Base-by-base conservation (phyloP, 2,888 invertebrate genomes). In the Tigriopus californicus region DNA sequence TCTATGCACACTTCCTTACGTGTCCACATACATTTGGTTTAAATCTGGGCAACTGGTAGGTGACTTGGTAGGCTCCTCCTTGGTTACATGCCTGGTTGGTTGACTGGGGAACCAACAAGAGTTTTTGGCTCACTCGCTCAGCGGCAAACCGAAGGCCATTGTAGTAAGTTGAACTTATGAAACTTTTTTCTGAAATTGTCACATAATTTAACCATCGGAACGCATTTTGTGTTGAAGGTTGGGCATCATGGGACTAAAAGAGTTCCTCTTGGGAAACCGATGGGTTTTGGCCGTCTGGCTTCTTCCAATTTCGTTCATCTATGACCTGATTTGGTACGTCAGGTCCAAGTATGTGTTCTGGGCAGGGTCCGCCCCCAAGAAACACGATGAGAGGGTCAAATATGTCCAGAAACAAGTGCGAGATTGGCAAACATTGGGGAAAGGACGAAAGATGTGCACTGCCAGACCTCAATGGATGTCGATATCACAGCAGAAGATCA, bases 391-490 rank as follows among this genome's bases (percentile, higher is more conserved):
- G 24, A 42, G 33, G 20, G 56, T 56, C 20, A 33, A 42, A 20
- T 41, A 25, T 56, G 56, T 56, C 5, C 56, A 56, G 44, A 42
- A 44, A 15, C 59, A 59, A 51, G 52, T 59, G 13, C 33, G 20
- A 41, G 25, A 41, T 18, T 49, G 59, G 41, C 20, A 33, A 41
- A 49, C 13, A 20, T 11, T 40, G 1, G 59, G 59, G 1, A 49
- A 52, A 24, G 49, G 49, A 5, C 52, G 59, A 20, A 48, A 25
- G n/a, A 59, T 59, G 59, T 59, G 59, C 18, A 59, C 59, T 1
- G 59, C 59, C 11, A 20, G 59, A 49, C 59, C 59, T n/a, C 22
- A 18, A 25, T 59, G 59, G 59, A 59, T 40, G 52, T 49, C 49
- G 13, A 52, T 59, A 18, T 33, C 59, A 10, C 59, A 59, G 41